Evolutionary conservation across 2,888 invertebrate genomes (phyloP), one percentile per base, ranked within the genome.

Genomic region (Drosophila trichaetosa): DNA sequence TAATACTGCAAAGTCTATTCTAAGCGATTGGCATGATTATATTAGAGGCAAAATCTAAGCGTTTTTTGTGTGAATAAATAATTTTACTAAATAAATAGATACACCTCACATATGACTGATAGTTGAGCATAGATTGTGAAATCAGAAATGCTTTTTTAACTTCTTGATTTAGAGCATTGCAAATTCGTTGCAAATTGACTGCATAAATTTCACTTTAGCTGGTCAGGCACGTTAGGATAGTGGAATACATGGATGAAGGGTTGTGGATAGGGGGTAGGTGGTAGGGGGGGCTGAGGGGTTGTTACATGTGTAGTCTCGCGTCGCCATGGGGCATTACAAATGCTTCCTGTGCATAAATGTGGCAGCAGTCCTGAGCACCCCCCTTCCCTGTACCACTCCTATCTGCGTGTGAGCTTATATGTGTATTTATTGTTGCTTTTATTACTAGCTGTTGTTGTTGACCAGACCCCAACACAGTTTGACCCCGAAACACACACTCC

Each of bases 291-390:
- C 11, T 13, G 51, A 4, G 2, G 27, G 49, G 40, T 13, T 33
- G 52, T 46, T 29, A 40, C 51, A 51, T 79, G 68, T 80, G 65
- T 34, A 69, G 76, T 61, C 57, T 54, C 48, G 69, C 62, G 52
- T 54, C 68, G 63, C 65, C 73, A 49, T 63, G 69, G 78, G 79
- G 76, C 65, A 81, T 83, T 81, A 83, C 89, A 85, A 85, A 85
- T 85, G 85, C 82, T 85, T 89, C 87, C 87, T 83, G 82, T 81
- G 84, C 87, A 87, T 89, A 89, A 86, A 88, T 84, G 88, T 84
- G 83, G 87, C 83, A 87, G 84, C 73, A 73, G 61, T 79, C 66
- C 63, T 48, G 48, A 53, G 52, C 57, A n/a, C 34, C 38, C 16
- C 33, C 36, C 18, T 38, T 13, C 13, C 10, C 36, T 18, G 18